Conservation (phyloP, 2,888 invertebrate species). For the Mellilla xanthometata region DNA sequence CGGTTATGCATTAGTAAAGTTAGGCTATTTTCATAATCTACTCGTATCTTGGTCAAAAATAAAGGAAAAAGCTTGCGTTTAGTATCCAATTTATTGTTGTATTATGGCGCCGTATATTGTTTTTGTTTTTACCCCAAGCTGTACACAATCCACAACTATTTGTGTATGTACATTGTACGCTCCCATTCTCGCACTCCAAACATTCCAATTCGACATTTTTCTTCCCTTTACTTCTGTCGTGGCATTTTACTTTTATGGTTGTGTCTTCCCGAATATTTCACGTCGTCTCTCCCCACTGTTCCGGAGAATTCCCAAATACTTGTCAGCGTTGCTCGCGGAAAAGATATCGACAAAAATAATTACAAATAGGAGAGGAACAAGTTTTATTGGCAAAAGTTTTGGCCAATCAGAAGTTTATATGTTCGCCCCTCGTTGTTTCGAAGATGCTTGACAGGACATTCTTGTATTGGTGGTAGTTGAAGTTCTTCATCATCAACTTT, state of each 20-base stretch:
- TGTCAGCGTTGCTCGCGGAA: constrained; percentile 38
- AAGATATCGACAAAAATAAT: constrained; percentile 33
- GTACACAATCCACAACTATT: too few species aligned
- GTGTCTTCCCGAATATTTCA: constrained; percentile 60
- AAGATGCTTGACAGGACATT: constrained; percentile 43
- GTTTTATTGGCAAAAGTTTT: constrained; percentile 37
- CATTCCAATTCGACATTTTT: constrained; percentile 58
- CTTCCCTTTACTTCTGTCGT: constrained; percentile 50
- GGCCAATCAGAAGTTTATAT: constrained; percentile 17
- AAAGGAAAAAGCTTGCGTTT: too few species aligned
- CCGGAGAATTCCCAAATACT: constrained; percentile 55
- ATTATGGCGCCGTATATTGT: too few species aligned
- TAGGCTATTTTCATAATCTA: too few species aligned
- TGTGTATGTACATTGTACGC: too few species aligned
- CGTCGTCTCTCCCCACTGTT: constrained; percentile 46
- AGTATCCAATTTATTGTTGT: too few species aligned
- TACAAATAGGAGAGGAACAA: constrained; percentile 35
- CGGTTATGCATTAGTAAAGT: too few species aligned
- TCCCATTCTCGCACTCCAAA: constrained; percentile 47
- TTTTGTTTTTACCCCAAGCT: too few species aligned
- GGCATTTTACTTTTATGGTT: constrained; percentile 65
- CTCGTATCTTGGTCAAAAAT: too few species aligned
- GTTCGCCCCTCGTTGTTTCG: constrained; percentile 30
- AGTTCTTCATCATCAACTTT: constrained; percentile 46
- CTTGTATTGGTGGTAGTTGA: constrained; percentile 39